Base-by-base conservation (phyloP, 1,140 invertebrate species). In the Drosophila mayri region DNA sequence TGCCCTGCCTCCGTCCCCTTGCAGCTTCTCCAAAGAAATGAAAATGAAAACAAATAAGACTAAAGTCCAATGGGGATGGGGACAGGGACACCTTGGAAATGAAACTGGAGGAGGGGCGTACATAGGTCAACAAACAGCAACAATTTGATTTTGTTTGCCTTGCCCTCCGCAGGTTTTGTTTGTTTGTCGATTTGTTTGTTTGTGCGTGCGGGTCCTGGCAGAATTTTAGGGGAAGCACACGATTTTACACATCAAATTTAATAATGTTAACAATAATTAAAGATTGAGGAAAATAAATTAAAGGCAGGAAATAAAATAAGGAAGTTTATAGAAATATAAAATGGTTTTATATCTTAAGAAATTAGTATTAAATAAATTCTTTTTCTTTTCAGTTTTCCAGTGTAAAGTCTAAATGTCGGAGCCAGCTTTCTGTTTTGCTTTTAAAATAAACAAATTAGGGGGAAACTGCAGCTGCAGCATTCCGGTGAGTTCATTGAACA, bases 71-170 rank as follows among this genome's bases (percentile, higher is more conserved):
- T 12, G 57, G 62, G 35, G 67, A 71, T 11, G 54, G 35, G 63
- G 38, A 58, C 37, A 28, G 35, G 64, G 44, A 58, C 38, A 28
- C n/a, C 20, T 55, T 35, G 32, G 52, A 43, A 57, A 60, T 40
- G 30, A 11, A 18, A 44, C 32, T 37, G 49, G 16, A 28, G 14
- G 22, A n/a, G 30, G 30, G 35, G 18, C 73, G 76, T 14, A 65
- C 70, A 67, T 38, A 55, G 63, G 59, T 63, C 41, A 64, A 60
- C 47, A 62, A 72, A 70, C 49, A 76, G 67, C 59, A 88, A 87
- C 84, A 88, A 88, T 87, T 87, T 87, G 79, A 84, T 88, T 88
- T 68, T 87, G 80, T 87, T 87, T 87, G 76, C 68, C 64, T 84
- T 64, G 72, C 64, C 63, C 73, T 77, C 79, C 73, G 50, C 78